Conservation (phyloP, 2,797 vertebrate genomes). For the Agapornis canus region DNA sequence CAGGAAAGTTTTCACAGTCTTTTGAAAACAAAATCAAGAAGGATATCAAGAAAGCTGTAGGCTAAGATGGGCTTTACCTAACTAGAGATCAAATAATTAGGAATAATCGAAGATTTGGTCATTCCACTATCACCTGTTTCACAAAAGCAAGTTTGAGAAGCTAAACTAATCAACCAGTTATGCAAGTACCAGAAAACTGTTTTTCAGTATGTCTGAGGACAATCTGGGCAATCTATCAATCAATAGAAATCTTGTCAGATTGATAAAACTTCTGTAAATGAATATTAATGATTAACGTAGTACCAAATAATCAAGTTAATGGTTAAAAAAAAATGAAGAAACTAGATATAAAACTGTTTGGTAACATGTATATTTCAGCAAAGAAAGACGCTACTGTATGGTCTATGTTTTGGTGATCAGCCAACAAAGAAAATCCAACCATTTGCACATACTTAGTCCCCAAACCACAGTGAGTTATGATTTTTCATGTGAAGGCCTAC, state of each 20-base stretch:
- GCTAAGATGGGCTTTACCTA: constrained; percentile 69
- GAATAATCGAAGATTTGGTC: constrained; percentile 71
- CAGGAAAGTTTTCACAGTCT: constrained; percentile 69
- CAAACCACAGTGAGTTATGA: constrained; percentile 81
- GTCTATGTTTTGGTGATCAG: constrained; percentile 78
- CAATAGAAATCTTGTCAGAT: constrained; percentile 74
- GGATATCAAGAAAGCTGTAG: constrained; percentile 62
- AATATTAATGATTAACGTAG: constrained; percentile 75
- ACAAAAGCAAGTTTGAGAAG: constrained; percentile 70
- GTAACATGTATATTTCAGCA: constrained; percentile 71
- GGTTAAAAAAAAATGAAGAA: constrained; percentile 73
- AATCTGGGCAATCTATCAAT: constrained; percentile 66
- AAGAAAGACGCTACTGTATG: constrained; percentile 75
- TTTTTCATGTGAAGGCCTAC: constrained; percentile 83
- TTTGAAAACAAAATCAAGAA: constrained; percentile 61
- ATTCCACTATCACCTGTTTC: constrained; percentile 68
- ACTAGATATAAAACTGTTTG: constrained; percentile 72
- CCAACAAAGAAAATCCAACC: constrained; percentile 85
- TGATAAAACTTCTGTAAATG: constrained; percentile 65
- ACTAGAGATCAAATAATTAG: constrained; percentile 68
- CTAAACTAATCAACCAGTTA: constrained; percentile 72
- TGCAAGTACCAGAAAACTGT: constrained; percentile 73
- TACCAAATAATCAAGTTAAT: constrained; percentile 71
- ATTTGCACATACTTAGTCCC: constrained; percentile 77
- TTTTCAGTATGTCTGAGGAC: constrained; percentile 66